Evolutionary conservation across 1,140 invertebrate genomes (phyloP), one percentile per base, ranked within the genome.

Genomic region (Drosophila obscura): DNA sequence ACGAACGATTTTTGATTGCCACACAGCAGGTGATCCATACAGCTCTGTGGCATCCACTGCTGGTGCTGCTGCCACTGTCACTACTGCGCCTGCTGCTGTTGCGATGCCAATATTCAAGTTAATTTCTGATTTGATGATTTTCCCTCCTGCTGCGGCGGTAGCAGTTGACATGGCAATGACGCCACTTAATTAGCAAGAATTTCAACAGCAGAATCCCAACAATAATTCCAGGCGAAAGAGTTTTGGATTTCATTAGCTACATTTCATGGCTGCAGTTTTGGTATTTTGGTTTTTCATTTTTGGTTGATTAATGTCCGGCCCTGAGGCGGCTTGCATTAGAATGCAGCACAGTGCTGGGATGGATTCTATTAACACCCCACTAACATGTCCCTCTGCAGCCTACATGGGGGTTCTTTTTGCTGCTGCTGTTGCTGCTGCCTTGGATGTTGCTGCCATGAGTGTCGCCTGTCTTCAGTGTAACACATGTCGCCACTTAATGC

Each of bases 401-500:
- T 6, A 53, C 39, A 41, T 50, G 13, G 35, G 35, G 61, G 48
- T 48, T 31, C 24, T 24, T 56, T 60, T 31, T 26, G 15, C 16
- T 65, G 48, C 15, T 28, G 31, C 28, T 41, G 22, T 8, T n/a
- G 48, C 41, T 72, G 24, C 61, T 60, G 26, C 26, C 16, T 16
- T 16, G 19, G 19, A 19, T 9, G 35, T 26, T 26, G 61, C 43
- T 44, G 11, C 35, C 35, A 39, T 13, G 35, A 13, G 9, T 44
- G 49, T 61, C 60, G 56, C 60, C 13, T 58, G 62, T 77, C 73
- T 62, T 48, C 45, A 49, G 71, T 48, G 81, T 62, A 81, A 78
- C 81, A 85, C 81, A 85, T 85, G 82, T 85, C 65, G 82, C 81
- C 81, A 87, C 82, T 78, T 87, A 81, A 85, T 87, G 81, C 77